phyloP scores from a whole-genome alignment of 2,888 invertebrate species.

The Teleiodes luculella region DNA sequence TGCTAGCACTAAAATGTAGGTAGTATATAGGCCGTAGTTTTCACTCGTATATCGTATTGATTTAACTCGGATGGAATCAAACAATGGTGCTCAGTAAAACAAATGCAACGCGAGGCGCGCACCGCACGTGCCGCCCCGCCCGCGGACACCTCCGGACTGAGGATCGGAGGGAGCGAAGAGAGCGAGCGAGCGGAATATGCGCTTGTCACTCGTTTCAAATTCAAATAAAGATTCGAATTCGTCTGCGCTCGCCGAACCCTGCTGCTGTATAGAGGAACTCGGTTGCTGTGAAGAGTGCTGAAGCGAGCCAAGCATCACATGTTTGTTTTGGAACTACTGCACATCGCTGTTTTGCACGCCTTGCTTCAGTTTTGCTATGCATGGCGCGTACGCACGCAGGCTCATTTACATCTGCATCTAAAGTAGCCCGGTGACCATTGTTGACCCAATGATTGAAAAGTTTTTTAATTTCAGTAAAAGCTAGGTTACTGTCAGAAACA shows the following conservation, averaged over 20 bases:
- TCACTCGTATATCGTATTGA: constrained; percentile 61
- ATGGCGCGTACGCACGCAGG: background rate
- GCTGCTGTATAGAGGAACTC: too few species aligned
- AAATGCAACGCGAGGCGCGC: constrained; percentile 74
- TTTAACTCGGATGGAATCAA: constrained; percentile 63
- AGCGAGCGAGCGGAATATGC: constrained; percentile 24
- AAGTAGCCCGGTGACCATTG: background rate
- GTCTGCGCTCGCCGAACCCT: constrained; percentile 35
- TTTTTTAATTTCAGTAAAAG: background rate
- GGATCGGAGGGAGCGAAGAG: constrained; percentile 22
- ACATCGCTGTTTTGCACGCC: constrained; percentile 26
- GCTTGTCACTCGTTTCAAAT: constrained; percentile 21
- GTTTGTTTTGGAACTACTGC: constrained; percentile 55
- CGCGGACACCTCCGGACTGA: constrained; percentile 71
- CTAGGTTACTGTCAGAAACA: background rate
- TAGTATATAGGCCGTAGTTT: constrained; percentile 52
- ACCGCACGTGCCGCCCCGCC: constrained; percentile 75
- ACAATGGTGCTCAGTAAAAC: constrained; percentile 69
- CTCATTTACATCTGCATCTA: constrained; percentile 2
- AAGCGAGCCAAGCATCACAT: constrained; percentile 30
- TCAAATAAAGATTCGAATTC: constrained; percentile 60
- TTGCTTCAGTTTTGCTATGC: constrained; percentile 23
- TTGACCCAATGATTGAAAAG: background rate
- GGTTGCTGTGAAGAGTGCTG: too few species aligned
- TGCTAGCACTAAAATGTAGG: constrained; percentile 34